Percentiles rank a stretch among this genome's conserved stretches.
phyloP scores from a whole-genome alignment of 2,888 invertebrate species.

The Bellardia bayeri region DNA sequence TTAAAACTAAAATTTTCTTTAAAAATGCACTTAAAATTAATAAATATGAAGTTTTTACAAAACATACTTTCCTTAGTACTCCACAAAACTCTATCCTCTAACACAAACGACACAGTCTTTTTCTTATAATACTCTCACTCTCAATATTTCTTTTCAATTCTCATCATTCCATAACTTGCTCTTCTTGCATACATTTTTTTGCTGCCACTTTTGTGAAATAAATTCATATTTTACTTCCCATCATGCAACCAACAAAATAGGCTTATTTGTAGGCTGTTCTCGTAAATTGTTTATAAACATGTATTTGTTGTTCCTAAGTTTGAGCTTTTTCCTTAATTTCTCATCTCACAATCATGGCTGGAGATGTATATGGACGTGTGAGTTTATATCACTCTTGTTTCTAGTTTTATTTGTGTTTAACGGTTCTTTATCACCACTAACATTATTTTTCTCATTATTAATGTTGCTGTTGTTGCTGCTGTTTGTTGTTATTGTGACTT shows the following conservation, averaged over 20 bases:
- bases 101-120: neutral
- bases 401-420: neutral
- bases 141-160: slow-evolving; percentile 34
- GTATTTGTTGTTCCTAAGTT: slow-evolving; percentile 11
- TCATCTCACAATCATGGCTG: slow-evolving; percentile 7
- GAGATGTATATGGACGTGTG: neutral
- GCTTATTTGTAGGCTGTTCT: slow-evolving; percentile 41
- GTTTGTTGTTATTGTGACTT: slow-evolving; percentile 57
- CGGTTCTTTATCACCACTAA: neutral
- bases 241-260: neutral
- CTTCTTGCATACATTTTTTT: neutral
- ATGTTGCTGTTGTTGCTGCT: slow-evolving; percentile 14
- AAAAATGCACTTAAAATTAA: no score
- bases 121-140: slow-evolving; percentile 9
- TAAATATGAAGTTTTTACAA: no score
- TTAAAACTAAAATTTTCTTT: no score
- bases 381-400: slow-evolving; percentile 18
- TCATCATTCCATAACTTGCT: slow-evolving; percentile 53
- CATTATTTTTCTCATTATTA: slow-evolving; percentile 45
- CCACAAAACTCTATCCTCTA: no score
- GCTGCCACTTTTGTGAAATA: slow-evolving; percentile 11
- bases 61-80: no score
- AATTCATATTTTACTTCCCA: slow-evolving; percentile 35
- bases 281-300: slow-evolving; percentile 6
- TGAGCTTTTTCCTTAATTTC: slow-evolving; percentile 45